These are phyloP conservation scores for Salpingus planirostris DNA, from an alignment of 2,888 invertebrate species.

Conservation along the genomic window DNA sequence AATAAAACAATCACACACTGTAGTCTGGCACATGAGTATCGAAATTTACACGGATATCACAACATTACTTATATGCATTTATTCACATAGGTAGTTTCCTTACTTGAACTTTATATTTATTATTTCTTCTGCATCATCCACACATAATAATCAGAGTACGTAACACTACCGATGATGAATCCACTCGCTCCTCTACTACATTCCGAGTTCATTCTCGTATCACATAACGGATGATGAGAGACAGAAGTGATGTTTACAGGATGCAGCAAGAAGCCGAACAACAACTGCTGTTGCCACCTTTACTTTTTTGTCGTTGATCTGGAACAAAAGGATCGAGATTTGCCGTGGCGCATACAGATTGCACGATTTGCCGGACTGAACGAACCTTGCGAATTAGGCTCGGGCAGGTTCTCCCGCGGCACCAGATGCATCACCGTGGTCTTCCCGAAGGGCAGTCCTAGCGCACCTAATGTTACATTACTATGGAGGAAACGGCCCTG, in stretches of 20 bases:
- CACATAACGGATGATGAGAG: slow-evolving; percentile 14
- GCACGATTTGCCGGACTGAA: no score
- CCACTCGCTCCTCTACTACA: no score
- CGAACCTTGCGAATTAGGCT: slow-evolving; percentile 94
- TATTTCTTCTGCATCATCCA: no score
- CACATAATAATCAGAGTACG: no score
- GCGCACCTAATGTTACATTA: slow-evolving; percentile 95
- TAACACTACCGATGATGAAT: no score
- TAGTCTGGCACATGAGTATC: slow-evolving; percentile 42
- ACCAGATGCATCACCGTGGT: slow-evolving; percentile 99
- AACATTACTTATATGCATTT: slow-evolving; percentile 38
- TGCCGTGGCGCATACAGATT: slow-evolving; percentile 2
- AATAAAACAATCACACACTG: slow-evolving; percentile 32
- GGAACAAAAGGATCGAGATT: slow-evolving; percentile 41
- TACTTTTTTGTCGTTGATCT: slow-evolving; percentile 95
- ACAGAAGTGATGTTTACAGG: slow-evolving; percentile 62
- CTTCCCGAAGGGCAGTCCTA: slow-evolving; percentile 93
- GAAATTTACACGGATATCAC: slow-evolving; percentile 43
- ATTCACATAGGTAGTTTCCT: no score
- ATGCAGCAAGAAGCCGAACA: slow-evolving; percentile 90
- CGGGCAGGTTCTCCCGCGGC: slow-evolving; percentile 97
- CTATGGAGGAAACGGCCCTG: slow-evolving; percentile 99
- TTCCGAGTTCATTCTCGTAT: no score
- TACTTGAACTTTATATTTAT: no score
- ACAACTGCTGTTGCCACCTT: slow-evolving; percentile 91